Evolutionary conservation across 1,140 invertebrate species (phyloP).

Genomic region (Musca domestica): DNA sequence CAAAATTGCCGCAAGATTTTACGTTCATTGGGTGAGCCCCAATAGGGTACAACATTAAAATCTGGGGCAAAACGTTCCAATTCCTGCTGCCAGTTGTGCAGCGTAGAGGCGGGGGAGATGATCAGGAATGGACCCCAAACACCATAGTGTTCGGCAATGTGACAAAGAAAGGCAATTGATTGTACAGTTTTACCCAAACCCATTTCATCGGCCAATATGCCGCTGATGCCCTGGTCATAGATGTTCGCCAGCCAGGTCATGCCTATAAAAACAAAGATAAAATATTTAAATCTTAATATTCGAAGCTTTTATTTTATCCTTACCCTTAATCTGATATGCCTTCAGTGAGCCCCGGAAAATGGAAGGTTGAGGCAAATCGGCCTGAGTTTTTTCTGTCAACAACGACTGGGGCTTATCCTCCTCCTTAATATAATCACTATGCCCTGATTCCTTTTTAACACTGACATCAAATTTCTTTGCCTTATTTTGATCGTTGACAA

Average conservation of each 20-base stretch:
- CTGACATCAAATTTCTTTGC: constrained; percentile 63
- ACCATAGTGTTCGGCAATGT: constrained; percentile 86
- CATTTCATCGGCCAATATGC: constrained; percentile 89
- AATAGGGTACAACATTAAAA: constrained; percentile 92
- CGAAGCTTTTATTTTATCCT: background rate
- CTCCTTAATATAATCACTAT: constrained; percentile 18
- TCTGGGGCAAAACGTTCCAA: constrained; percentile 88
- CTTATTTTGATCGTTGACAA: constrained; percentile 71
- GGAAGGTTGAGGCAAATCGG: constrained; percentile 74
- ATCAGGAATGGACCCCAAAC: constrained; percentile 97
- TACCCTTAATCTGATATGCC: constrained; percentile 83
- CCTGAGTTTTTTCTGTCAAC: constrained; percentile 48
- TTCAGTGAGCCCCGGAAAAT: constrained; percentile 90
- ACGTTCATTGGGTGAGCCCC: constrained; percentile 83
- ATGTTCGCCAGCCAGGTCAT: constrained; percentile 97
- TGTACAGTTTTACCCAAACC: constrained; percentile 97
- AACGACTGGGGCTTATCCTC: background rate
- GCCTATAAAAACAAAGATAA: constrained; percentile 55
- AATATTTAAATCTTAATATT: background rate
- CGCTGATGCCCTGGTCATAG: constrained; percentile 90
- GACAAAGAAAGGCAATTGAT: constrained; percentile 92
- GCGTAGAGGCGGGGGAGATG: constrained; percentile 91
- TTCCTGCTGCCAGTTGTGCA: constrained; percentile 98
- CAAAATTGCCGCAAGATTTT: constrained; percentile 93
- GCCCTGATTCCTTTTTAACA: constrained; percentile 22